These are phyloP conservation scores for Heliconius sara DNA, from an alignment of 2,888 invertebrate species.

Conservation along the genomic window DNA sequence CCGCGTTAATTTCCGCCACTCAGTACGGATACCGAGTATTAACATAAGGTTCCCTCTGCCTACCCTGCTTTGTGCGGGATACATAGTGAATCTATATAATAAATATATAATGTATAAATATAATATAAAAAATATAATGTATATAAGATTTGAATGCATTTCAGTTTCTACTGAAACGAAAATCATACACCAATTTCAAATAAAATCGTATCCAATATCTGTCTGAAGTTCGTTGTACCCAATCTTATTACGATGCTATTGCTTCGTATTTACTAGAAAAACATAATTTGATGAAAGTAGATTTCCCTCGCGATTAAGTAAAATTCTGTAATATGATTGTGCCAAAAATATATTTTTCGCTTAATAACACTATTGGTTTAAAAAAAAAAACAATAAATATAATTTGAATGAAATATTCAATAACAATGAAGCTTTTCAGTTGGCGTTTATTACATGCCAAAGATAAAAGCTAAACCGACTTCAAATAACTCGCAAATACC, in stretches of 20 bases:
- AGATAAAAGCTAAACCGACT: not conserved
- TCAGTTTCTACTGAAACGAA: not conserved
- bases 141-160: not conserved
- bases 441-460: not conserved
- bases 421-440: too few relatives aligned
- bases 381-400: not conserved
- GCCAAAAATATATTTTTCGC: not conserved
- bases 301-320: conserved; percentile 12
- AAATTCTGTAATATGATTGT: not conserved
- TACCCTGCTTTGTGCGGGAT: not conserved
- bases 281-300: not conserved
- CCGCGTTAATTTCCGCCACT: too few relatives aligned
- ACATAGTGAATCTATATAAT: not conserved
- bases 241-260: not conserved
- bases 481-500: not conserved
- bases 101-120: not conserved
- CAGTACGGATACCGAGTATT: too few relatives aligned
- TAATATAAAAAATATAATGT: not conserved
- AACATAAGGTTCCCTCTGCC: not conserved
- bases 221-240: conserved; percentile 17
- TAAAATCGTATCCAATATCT: not conserved
- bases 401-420: too few relatives aligned
- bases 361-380: not conserved
- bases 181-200: not conserved
- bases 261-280: not conserved